These are phyloP conservation scores for Chaetodon auriga DNA, from an alignment of 2,113 vertebrate species.

Conservation along the genomic window DNA sequence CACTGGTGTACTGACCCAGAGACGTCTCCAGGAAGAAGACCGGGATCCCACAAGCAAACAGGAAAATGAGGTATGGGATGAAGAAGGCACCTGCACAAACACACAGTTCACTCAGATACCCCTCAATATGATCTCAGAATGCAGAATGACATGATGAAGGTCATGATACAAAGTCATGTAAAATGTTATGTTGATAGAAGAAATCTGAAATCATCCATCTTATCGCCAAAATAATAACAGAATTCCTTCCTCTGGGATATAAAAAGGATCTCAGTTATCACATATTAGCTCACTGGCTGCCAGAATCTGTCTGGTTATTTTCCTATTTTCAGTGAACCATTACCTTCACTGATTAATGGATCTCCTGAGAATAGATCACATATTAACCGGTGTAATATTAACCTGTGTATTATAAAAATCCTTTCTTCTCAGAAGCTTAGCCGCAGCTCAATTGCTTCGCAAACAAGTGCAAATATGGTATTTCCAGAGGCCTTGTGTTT, in stretches of 20 bases:
- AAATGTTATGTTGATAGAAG: background rate
- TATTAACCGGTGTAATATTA: conserved; percentile 7
- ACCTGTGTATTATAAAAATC: background rate
- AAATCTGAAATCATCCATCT: background rate
- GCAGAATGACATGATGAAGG: too few relatives aligned
- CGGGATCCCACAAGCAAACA: conserved; percentile 95
- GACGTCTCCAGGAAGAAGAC: conserved; percentile 94
- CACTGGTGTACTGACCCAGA: conserved; percentile 94
- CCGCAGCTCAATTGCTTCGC: background rate
- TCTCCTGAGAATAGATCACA: conserved; percentile 1
- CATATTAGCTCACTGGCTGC: background rate
- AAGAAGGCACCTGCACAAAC: conserved; percentile 92
- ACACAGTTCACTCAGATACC: background rate
- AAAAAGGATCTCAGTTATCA: too few relatives aligned
- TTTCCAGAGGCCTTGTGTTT: background rate
- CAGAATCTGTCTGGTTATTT: background rate
- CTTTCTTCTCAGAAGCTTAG: background rate
- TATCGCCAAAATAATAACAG: background rate
- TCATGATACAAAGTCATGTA: background rate
- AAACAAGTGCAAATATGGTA: background rate
- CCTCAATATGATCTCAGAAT: background rate
- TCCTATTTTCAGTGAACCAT: conserved; percentile 11
- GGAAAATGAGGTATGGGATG: conserved; percentile 97
- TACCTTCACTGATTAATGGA: background rate
- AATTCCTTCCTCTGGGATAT: background rate